Conservation (phyloP, 2,888 invertebrate genomes). For the Lepidonotus clava region DNA sequence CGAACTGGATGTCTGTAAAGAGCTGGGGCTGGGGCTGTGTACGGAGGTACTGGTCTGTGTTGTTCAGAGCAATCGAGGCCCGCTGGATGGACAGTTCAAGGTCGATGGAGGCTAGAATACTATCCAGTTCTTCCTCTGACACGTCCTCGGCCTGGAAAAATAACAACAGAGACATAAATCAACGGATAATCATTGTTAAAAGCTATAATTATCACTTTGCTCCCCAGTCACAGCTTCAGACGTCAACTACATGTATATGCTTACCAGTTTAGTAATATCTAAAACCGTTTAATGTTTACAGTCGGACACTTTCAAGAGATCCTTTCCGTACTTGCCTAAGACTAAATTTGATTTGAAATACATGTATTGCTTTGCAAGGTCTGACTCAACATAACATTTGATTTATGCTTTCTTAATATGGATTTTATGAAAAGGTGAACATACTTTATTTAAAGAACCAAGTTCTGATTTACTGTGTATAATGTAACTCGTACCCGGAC, state of each 20-base stretch:
- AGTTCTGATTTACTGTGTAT: neutral
- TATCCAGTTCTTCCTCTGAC: slow-evolving; percentile 61
- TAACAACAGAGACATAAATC: neutral
- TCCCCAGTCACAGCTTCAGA: too few species aligned
- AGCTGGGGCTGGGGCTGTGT: neutral
- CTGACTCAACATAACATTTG: too few species aligned
- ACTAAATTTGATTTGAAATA: too few species aligned
- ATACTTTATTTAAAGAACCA: too few species aligned
- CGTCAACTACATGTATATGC: too few species aligned
- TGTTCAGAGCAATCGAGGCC: slow-evolving; percentile 57
- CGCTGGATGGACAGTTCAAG: slow-evolving; percentile 62
- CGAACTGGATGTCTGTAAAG: slow-evolving; percentile 18
- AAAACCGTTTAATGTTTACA: neutral
- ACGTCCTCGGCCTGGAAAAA: slow-evolving; percentile 57
- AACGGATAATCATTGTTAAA: too few species aligned
- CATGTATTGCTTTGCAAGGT: too few species aligned
- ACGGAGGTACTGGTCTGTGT: slow-evolving; percentile 25
- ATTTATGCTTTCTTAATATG: too few species aligned
- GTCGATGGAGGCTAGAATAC: slow-evolving; percentile 57
- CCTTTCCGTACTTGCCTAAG: neutral
- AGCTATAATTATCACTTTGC: too few species aligned
- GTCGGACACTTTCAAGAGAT: neutral
- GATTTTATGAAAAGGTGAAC: too few species aligned
- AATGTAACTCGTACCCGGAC: slow-evolving; percentile 48
- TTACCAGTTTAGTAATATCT: neutral